Evolutionary conservation across 2,888 invertebrate species (phyloP).

Genomic region (Drosophila meridionalis): DNA sequence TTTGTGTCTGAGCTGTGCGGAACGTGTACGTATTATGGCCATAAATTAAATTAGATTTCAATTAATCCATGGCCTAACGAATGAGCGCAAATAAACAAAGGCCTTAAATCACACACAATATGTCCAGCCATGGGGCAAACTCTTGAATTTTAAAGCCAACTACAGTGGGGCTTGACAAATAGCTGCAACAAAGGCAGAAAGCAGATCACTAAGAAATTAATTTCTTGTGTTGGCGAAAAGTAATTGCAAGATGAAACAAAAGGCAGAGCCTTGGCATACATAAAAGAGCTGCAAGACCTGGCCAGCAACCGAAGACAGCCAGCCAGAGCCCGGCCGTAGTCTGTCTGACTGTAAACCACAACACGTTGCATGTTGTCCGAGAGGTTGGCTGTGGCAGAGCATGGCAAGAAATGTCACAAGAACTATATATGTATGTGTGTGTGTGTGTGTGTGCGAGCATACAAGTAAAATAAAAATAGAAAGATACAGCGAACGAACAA

Average conservation of each 20-base stretch:
- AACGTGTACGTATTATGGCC: constrained; percentile 22
- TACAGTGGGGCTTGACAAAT: constrained; percentile 38
- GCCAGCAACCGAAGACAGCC: constrained; percentile 15
- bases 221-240: constrained; percentile 47
- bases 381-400: background rate
- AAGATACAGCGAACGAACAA: constrained; percentile 47
- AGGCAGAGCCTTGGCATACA: constrained; percentile 60
- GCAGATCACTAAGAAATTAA: constrained; percentile 47
- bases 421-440: constrained; percentile 23
- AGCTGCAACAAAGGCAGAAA: constrained; percentile 27
- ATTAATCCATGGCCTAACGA: constrained; percentile 51
- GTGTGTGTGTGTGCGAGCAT: constrained; percentile 35
- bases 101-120: constrained; percentile 32
- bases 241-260: constrained; percentile 41
- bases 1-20: constrained; percentile 29
- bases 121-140: background rate
- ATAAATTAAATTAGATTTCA: constrained; percentile 74
- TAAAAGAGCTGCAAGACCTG: constrained; percentile 13
- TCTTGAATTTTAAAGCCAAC: constrained; percentile 35
- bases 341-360: background rate
- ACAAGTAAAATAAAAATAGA: constrained; percentile 31
- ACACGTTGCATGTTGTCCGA: constrained; percentile 4
- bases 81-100: constrained; percentile 47
- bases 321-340: background rate
- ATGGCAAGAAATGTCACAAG: constrained; percentile 58